phyloP scores from a whole-genome alignment of 2,797 vertebrate species.

The Phaenicophaeus curvirostris region DNA sequence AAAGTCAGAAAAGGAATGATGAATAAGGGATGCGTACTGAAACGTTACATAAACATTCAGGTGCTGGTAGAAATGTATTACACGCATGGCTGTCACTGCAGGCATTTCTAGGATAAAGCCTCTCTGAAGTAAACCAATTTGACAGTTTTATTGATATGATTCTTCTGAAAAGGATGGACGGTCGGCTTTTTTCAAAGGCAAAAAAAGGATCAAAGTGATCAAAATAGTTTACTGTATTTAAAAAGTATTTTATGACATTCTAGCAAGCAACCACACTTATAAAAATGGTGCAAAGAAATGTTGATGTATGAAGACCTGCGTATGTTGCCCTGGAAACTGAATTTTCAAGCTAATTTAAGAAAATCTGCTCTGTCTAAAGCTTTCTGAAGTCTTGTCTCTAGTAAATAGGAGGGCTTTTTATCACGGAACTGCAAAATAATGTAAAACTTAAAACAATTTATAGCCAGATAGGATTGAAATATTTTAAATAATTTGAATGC shows the following conservation, averaged over 20 bases:
- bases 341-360: slow-evolving; percentile 77
- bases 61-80: slow-evolving; percentile 3
- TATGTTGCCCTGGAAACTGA: slow-evolving; percentile 79
- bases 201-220: slow-evolving; percentile 51
- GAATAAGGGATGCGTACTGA: not conserved
- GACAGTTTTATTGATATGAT: slow-evolving; percentile 10
- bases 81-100: not conserved
- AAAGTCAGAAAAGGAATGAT: not conserved
- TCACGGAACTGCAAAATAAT: not conserved
- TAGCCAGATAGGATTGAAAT: not conserved
- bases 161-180: slow-evolving; percentile 28
- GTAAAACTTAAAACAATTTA: not conserved
- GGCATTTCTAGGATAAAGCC: slow-evolving; percentile 33
- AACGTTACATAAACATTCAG: slow-evolving; percentile 13
- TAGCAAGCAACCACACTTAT: slow-evolving; percentile 48
- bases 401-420: not conserved
- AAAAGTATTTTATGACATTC: slow-evolving; percentile 48
- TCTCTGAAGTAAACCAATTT: slow-evolving; percentile 21
- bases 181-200: not conserved
- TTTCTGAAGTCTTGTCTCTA: slow-evolving; percentile 54
- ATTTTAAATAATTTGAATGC: not conserved
- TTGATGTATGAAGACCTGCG: slow-evolving; percentile 59
- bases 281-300: slow-evolving; percentile 61
- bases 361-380: slow-evolving; percentile 62
- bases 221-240: slow-evolving; percentile 61